These are phyloP conservation scores for Campylorhamphus procurvoides DNA, from an alignment of 2,113 vertebrate species.

Conservation along the genomic window DNA sequence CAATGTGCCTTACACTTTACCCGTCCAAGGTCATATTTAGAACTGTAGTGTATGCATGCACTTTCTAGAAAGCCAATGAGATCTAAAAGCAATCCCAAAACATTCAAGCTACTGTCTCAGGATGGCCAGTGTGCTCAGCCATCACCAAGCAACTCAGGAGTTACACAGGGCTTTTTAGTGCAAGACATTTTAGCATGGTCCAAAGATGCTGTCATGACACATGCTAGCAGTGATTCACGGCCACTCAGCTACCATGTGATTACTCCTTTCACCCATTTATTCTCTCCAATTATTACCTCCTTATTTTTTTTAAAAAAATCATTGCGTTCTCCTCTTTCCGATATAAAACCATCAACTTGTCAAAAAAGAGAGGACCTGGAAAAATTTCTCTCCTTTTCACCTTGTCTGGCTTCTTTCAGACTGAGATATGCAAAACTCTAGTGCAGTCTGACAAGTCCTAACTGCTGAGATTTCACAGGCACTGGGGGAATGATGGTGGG, in stretches of 20 bases:
- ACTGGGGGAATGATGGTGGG: neutral
- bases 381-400: constrained; percentile 1
- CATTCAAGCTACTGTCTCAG: neutral
- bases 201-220: constrained; percentile 18
- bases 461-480: constrained; percentile 53
- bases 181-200: neutral
- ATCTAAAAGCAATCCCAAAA: neutral
- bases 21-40: constrained; percentile 12
- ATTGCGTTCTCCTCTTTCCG: neutral
- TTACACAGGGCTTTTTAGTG: neutral
- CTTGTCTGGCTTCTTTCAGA: constrained; percentile 49
- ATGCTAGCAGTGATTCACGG: constrained; percentile 13
- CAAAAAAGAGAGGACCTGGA: constrained; percentile 29
- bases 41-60: neutral
- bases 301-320: neutral
- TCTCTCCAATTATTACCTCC: neutral
- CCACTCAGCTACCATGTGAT: neutral
- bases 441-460: constrained; percentile 26
- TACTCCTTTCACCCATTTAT: neutral
- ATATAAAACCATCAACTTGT: constrained; percentile 35
- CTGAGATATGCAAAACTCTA: neutral
- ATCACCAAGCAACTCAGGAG: neutral
- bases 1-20: neutral
- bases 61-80: neutral
- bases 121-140: neutral